Conservation (phyloP, 1,140 invertebrate genomes). For the Drosophila pallidifrons region DNA sequence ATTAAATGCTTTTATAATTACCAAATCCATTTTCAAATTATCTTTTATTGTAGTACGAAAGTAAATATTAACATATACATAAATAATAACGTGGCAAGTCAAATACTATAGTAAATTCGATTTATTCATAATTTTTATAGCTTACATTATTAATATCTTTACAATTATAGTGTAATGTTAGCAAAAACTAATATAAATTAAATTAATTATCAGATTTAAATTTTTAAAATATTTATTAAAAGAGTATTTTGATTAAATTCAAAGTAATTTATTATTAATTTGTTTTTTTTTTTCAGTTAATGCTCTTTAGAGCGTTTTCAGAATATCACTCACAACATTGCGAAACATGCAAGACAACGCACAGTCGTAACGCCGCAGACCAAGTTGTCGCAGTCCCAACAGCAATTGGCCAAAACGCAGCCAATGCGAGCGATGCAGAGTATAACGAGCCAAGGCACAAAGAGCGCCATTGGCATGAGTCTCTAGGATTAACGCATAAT, state of each 20-base stretch:
- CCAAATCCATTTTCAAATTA: not conserved
- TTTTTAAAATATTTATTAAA: too few species aligned
- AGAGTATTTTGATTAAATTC: too few species aligned
- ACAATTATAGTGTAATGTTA: too few species aligned
- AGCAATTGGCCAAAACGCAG: conserved; percentile 77
- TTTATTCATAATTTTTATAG: too few species aligned
- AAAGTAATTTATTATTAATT: not conserved
- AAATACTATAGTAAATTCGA: too few species aligned
- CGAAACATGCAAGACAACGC: conserved; percentile 72
- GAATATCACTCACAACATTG: conserved; percentile 71
- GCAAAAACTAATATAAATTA: not conserved
- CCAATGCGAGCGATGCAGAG: conserved; percentile 73
- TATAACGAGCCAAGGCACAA: conserved; percentile 74
- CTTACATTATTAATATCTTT: too few species aligned
- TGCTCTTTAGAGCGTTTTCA: conserved; percentile 59
- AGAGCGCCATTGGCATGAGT: conserved; percentile 71
- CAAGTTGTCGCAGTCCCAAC: conserved; percentile 71
- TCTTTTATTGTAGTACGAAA: too few species aligned
- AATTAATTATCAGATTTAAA: not conserved
- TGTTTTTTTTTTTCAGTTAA: not conserved
- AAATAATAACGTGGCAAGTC: too few species aligned
- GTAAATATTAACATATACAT: too few species aligned
- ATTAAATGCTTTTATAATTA: not conserved
- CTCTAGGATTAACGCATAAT: conserved; percentile 68
- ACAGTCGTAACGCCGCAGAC: conserved; percentile 71